Conservation (phyloP, 2,113 vertebrate genomes). For the Halcyon malimbica region DNA sequence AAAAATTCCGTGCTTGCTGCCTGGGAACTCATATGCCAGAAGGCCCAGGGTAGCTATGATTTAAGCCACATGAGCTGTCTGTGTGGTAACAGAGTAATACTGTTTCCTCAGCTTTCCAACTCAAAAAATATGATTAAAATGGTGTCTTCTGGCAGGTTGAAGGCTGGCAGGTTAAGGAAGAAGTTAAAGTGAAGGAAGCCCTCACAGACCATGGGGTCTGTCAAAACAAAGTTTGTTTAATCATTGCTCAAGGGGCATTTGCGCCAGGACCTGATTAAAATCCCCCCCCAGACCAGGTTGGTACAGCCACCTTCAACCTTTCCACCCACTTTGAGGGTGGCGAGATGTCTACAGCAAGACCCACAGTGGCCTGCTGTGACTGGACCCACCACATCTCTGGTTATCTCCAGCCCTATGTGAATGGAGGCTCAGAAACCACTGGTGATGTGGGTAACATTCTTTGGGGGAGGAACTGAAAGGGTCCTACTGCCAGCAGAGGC, state of each 20-base stretch:
- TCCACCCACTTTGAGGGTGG: not conserved
- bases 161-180: not conserved
- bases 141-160: not conserved
- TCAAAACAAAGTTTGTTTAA: not conserved
- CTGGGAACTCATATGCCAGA: not conserved
- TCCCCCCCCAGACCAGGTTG: accelerated
- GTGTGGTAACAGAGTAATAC: not conserved
- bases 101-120: not conserved
- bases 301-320: accelerated
- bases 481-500: not conserved
- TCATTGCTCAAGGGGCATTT: not conserved
- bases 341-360: not conserved
- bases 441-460: accelerated
- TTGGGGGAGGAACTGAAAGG: not conserved
- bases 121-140: not conserved
- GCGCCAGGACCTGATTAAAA: not conserved
- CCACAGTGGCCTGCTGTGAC: not conserved
- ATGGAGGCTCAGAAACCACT: accelerated
- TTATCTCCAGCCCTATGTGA: not conserved
- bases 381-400: not conserved
- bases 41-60: not conserved
- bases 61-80: conserved; percentile 47
- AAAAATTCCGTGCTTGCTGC: conserved; percentile 4
- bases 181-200: conserved; percentile 6
- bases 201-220: not conserved